Evolutionary conservation across 2,888 invertebrate species (phyloP).

Genomic region (Choreutis nemorana): DNA sequence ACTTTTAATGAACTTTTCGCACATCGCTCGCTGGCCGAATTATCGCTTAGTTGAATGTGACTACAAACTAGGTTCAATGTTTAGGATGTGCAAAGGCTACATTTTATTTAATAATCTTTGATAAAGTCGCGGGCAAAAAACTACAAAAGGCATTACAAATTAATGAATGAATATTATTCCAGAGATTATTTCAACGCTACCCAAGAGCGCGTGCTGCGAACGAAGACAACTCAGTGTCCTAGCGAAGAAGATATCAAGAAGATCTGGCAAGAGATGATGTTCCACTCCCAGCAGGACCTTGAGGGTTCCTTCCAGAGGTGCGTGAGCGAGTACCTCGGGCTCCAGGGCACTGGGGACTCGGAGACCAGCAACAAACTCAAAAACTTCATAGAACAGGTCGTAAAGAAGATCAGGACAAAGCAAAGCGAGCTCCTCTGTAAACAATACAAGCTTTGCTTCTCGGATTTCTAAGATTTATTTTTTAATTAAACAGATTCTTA

Average conservation of each 20-base stretch:
- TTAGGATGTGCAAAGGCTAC: too few relatives aligned
- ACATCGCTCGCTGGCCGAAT: too few relatives aligned
- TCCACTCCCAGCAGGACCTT: constrained; percentile 13
- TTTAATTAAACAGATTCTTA: too few relatives aligned
- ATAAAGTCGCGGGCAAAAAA: too few relatives aligned
- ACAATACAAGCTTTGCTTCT: constrained; percentile 22
- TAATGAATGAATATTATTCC: not conserved
- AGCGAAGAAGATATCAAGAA: constrained; percentile 19
- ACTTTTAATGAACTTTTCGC: too few relatives aligned
- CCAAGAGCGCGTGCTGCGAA: constrained; percentile 8
- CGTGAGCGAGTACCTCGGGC: constrained; percentile 12
- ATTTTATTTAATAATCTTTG: too few relatives aligned
- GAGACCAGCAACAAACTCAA: constrained; percentile 11
- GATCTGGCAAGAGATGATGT: constrained; percentile 23
- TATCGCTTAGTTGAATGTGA: too few relatives aligned
- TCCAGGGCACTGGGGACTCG: constrained; percentile 4
- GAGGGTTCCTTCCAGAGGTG: constrained; percentile 15
- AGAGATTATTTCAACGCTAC: constrained; percentile 18
- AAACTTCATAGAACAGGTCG: constrained; percentile 14
- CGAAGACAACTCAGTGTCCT: constrained; percentile 15
- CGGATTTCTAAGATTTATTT: too few relatives aligned
- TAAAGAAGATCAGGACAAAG: constrained; percentile 13
- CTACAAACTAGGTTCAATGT: too few relatives aligned
- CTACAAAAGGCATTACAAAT: too few relatives aligned
- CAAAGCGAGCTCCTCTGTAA: constrained; percentile 23